phyloP scores from a whole-genome alignment of 2,888 invertebrate genomes.

The Glyphotaelius pellucidus region DNA sequence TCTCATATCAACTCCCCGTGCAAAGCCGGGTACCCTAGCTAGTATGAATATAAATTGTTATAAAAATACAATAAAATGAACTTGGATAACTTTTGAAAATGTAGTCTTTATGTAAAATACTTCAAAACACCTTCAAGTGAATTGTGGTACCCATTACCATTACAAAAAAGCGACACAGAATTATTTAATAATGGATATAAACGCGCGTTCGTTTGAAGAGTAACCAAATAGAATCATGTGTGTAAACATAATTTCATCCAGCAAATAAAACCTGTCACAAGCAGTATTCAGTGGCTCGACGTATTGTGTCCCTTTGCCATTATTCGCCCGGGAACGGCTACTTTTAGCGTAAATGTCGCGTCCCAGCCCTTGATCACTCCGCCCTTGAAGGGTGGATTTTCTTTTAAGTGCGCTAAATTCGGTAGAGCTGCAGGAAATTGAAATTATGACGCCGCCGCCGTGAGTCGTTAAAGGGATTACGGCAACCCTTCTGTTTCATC shows the following conservation, averaged over 20 bases:
- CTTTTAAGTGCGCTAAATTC: conserved; percentile 53
- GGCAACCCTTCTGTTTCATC: background rate
- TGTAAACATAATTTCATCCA: background rate
- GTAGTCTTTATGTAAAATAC: background rate
- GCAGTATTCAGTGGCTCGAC: background rate
- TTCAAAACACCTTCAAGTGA: background rate
- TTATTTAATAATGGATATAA: background rate
- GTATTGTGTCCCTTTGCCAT: conserved; percentile 7
- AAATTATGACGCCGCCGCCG: conserved; percentile 49
- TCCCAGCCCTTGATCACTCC: conserved; percentile 36
- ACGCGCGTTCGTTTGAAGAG: background rate
- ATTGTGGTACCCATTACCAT: background rate
- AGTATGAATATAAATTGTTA: no score
- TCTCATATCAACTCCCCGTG: no score
- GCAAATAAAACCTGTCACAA: conserved; percentile 32
- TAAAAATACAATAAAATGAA: no score
- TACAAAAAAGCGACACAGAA: background rate
- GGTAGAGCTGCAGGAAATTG: conserved; percentile 52
- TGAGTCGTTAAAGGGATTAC: conserved; percentile 52
- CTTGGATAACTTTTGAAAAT: no score
- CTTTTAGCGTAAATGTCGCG: conserved; percentile 2
- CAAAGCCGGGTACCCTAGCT: no score
- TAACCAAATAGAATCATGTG: conserved; percentile 12
- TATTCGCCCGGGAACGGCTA: background rate
- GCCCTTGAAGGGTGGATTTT: conserved; percentile 48